Evolutionary conservation across 2,113 vertebrate species (phyloP).

Genomic region (Puffinus mauretanicus): DNA sequence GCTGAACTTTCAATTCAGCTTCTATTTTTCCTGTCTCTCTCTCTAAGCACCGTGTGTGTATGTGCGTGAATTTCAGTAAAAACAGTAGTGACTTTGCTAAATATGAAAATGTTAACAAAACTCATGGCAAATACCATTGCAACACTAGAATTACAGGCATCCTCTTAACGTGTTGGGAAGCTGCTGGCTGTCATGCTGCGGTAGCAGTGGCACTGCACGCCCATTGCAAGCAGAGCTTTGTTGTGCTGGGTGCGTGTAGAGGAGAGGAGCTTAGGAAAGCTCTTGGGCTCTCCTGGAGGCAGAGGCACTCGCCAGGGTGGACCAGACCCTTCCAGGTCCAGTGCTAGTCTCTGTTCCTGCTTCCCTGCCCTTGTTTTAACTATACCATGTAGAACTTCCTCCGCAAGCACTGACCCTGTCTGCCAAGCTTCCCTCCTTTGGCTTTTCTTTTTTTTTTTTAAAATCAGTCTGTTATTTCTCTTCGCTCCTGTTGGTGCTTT

Average conservation of each 20-base stretch:
- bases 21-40: not conserved
- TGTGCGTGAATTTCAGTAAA: not conserved
- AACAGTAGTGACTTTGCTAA: not conserved
- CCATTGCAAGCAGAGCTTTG: not conserved
- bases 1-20: slow-evolving; percentile 41
- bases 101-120: not conserved
- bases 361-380: not conserved
- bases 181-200: not conserved
- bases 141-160: not conserved
- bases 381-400: not conserved
- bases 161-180: not conserved
- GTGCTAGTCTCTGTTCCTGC: not conserved
- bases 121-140: not conserved
- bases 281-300: not conserved
- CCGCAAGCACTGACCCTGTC: not conserved
- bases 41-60: not conserved
- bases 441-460: not conserved
- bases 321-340: not conserved
- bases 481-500: not conserved
- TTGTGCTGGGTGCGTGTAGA: not conserved
- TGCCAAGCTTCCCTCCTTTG: not conserved
- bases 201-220: not conserved
- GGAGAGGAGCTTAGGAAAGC: not conserved
- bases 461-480: not conserved
- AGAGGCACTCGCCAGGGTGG: not conserved